Evolutionary conservation across 2,888 invertebrate species (phyloP), one percentile per base, ranked within the genome.

Genomic region (Lapara coniferarum): DNA sequence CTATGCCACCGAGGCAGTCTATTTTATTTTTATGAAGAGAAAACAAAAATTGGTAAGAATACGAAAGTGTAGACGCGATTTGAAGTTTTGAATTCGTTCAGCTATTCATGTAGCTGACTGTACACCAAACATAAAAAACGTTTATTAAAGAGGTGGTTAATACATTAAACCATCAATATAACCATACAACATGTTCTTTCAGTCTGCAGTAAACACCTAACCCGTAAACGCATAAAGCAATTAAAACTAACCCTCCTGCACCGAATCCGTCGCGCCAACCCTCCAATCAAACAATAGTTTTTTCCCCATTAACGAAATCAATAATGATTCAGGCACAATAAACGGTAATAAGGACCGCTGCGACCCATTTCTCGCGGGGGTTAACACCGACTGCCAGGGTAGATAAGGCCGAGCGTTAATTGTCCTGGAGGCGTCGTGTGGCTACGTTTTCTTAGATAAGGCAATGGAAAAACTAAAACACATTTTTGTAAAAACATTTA

Each of bases 401-500:
- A 88, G 92, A 91, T 91, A 92, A 91, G 85, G 81, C 73, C 68
- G 75, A 81, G 76, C 85, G 78, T 82, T 90, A 91, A 91, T 91
- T 89, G 90, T 87, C 80, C 83, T 82, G 87, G 82, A 86, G 85
- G 85, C 37, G 87, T 46, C 49, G 49, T 59, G 25, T 25, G 16
- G 59, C 44, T 59, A 59, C 46, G n/a, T 63, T 63, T 19, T 16
- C 49, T 55, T 55, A 10, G 55, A 16, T 5, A 55, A 19, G 19
- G 10, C 19, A 10, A 55, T 55, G 16, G 16, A 19, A 55, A 19
- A 4, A 55, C 10, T 55, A 19, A 53, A 16, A 53, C 10, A 19
- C 16, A 19, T 55, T 16, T 10, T 10, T 51, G 51, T 51, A 51
- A 7, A 51, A 51, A 51, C 8, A 37, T 37, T 37, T 37, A 7